phyloP scores from a whole-genome alignment of 2,113 vertebrate species.

The Dromiciops gliroides region DNA sequence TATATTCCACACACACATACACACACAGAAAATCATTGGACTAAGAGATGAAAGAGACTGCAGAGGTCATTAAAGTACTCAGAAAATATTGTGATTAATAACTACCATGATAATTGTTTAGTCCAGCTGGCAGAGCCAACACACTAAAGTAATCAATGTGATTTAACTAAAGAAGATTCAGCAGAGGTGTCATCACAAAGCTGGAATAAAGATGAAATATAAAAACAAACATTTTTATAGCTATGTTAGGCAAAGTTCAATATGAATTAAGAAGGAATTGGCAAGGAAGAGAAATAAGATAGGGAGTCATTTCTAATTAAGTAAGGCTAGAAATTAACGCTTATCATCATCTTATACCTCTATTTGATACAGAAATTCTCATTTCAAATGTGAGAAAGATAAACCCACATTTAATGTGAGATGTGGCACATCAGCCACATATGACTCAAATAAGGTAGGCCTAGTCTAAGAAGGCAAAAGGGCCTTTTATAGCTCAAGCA shows the following conservation, averaged over 20 bases:
- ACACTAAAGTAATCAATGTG: neutral
- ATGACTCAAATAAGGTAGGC: neutral
- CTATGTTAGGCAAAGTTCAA: neutral
- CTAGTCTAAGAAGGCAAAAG: slow-evolving; percentile 5
- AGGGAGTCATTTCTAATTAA: neutral
- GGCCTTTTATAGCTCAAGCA: neutral
- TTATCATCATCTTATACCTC: neutral
- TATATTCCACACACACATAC: neutral
- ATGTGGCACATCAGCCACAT: neutral
- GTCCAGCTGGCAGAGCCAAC: neutral
- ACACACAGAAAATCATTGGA: neutral
- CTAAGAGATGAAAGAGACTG: neutral
- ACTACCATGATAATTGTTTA: neutral
- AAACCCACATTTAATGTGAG: neutral
- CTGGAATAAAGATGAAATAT: neutral
- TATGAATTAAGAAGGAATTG: neutral
- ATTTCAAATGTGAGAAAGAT: neutral
- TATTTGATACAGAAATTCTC: neutral
- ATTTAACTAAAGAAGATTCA: neutral
- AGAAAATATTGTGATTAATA: neutral
- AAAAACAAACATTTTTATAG: neutral
- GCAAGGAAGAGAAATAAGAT: neutral
- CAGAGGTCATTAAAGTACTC: neutral
- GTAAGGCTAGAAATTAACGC: neutral
- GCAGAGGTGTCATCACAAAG: neutral